Conservation (phyloP, 2,797 vertebrate species). For the Astyanax mexicanus region DNA sequence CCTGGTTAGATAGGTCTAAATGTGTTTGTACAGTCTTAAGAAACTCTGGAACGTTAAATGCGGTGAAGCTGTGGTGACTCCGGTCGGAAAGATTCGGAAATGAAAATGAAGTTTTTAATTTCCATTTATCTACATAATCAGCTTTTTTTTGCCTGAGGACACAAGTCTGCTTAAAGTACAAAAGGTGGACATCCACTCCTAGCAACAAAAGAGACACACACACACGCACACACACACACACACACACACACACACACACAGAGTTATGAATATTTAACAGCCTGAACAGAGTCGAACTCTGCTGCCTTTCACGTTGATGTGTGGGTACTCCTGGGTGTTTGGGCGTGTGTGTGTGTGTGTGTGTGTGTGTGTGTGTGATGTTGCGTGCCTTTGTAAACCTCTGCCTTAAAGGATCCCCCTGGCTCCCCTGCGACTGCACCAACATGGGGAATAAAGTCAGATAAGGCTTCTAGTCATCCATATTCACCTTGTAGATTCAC, state of each 20-base stretch:
- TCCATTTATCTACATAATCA: constrained; percentile 35
- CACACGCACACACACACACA: constrained; percentile 12
- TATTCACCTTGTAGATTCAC: constrained; percentile 62
- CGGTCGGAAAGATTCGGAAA: constrained; percentile 15
- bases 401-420: constrained; percentile 68
- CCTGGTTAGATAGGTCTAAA: neutral
- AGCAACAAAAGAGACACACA: constrained; percentile 40
- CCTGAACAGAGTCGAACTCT: constrained; percentile 59
- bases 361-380: constrained; percentile 60
- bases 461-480: constrained; percentile 66
- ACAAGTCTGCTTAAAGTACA: constrained; percentile 43
- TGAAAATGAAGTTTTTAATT: constrained; percentile 28
- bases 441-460: constrained; percentile 64
- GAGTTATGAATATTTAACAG: constrained; percentile 68
- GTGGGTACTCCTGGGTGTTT: constrained; percentile 47
- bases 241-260: constrained; percentile 18
- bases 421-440: constrained; percentile 55
- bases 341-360: constrained; percentile 48
- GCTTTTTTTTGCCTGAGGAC: constrained; percentile 38
- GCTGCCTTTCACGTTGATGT: constrained; percentile 56
- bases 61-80: neutral
- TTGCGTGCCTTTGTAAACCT: constrained; percentile 68
- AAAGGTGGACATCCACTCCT: constrained; percentile 42
- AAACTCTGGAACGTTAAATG: constrained; percentile 9
- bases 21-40: neutral